phyloP scores from a whole-genome alignment of 2,888 invertebrate genomes.

The Leptinotarsa haldemani region DNA sequence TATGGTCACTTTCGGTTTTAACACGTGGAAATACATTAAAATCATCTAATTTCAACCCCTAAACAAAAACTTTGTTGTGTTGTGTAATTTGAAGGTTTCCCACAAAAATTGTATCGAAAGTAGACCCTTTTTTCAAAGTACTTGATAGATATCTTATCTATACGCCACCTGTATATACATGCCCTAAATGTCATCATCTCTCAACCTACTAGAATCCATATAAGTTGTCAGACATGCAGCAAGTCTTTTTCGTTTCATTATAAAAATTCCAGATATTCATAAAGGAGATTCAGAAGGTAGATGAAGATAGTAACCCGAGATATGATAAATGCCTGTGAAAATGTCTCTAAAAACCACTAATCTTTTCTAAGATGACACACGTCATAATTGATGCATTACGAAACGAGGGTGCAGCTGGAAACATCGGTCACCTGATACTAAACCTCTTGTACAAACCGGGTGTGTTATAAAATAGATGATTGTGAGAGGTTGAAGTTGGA shows the following conservation, averaged over 20 bases:
- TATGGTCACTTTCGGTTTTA: too few species aligned
- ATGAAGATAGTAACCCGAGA: constrained; percentile 41
- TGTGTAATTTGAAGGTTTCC: too few species aligned
- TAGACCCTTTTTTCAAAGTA: not conserved
- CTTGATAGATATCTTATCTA: not conserved
- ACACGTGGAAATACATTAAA: too few species aligned
- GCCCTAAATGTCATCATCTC: not conserved
- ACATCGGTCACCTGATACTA: constrained; percentile 23
- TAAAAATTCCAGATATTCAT: constrained; percentile 32
- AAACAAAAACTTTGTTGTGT: too few species aligned
- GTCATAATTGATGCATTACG: constrained; percentile 38
- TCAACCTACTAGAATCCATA: not conserved
- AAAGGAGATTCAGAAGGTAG: constrained; percentile 31
- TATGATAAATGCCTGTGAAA: constrained; percentile 33
- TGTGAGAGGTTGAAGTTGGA: not conserved
- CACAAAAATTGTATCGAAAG: too few species aligned
- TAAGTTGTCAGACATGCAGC: constrained; percentile 3
- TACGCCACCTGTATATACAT: not conserved
- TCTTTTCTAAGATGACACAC: constrained; percentile 39
- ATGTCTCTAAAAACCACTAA: constrained; percentile 32
- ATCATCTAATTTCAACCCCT: too few species aligned
- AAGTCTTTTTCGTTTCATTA: not conserved
- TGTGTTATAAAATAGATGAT: not conserved
- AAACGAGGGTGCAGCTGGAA: constrained; percentile 31
- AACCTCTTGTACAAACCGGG: constrained; percentile 2